Conservation (phyloP, 2,797 vertebrate species). For the Silurus aristotelis region DNA sequence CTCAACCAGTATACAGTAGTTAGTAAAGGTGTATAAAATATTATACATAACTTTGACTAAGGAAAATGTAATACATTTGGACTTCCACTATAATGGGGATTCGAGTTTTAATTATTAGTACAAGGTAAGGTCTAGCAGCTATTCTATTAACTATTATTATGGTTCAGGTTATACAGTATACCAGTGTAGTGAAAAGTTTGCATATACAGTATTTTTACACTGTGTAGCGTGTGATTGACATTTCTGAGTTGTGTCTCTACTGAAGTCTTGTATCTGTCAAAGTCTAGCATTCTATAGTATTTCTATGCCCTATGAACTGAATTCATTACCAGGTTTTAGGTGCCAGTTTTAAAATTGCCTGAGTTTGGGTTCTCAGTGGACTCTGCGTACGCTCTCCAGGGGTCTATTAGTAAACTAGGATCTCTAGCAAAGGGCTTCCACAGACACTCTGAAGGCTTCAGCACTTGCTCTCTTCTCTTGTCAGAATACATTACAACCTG, state of each 20-base stretch:
- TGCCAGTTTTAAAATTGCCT: constrained; percentile 66
- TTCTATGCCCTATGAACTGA: constrained; percentile 46
- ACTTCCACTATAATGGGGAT: background rate
- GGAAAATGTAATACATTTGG: background rate
- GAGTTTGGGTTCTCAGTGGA: constrained; percentile 69
- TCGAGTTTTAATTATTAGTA: background rate
- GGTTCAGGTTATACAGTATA: background rate
- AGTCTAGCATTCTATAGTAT: constrained; percentile 27
- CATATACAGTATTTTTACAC: background rate
- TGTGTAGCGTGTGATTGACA: background rate
- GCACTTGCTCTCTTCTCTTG: constrained; percentile 60
- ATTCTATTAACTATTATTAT: background rate
- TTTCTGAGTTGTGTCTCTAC: background rate
- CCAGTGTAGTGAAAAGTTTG: background rate
- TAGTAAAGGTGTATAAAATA: background rate
- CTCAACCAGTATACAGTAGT: background rate
- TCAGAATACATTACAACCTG: constrained; percentile 78
- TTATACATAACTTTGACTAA: background rate
- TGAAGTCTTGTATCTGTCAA: constrained; percentile 31
- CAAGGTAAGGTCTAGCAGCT: background rate
- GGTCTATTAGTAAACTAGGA: constrained; percentile 83
- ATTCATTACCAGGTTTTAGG: constrained; percentile 58
- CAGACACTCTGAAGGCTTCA: constrained; percentile 55
- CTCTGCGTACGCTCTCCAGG: constrained; percentile 73
- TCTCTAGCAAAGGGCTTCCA: constrained; percentile 68